These are phyloP conservation scores for Tychaedon coryphoeus DNA, from an alignment of 2,113 vertebrate species.

Conservation along the genomic window DNA sequence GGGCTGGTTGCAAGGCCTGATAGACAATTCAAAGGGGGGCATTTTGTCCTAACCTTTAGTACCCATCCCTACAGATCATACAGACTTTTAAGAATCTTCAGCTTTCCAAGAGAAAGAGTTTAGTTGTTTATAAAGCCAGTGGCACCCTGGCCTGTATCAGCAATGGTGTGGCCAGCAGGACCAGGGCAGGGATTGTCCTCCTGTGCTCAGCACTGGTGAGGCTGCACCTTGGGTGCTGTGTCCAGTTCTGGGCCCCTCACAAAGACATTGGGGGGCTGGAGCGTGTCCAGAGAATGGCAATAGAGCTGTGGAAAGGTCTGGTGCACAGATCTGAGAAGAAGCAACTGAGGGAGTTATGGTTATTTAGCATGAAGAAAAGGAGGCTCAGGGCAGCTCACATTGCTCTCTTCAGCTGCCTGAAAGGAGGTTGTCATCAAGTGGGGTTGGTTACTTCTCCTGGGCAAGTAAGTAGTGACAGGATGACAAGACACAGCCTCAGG, in stretches of 20 bases:
- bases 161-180: background rate
- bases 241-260: background rate
- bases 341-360: background rate
- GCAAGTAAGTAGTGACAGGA: no score
- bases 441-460: background rate
- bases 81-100: background rate
- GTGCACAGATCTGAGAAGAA: background rate
- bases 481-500: background rate
- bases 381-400: rapidly evolving
- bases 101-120: background rate
- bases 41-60: background rate
- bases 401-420: background rate
- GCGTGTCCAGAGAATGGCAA: rapidly evolving
- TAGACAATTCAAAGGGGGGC: rapidly evolving
- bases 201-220: background rate
- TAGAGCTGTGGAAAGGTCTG: background rate
- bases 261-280: background rate
- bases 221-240: background rate
- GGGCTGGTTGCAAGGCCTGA: background rate
- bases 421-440: background rate
- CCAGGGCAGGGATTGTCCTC: background rate
- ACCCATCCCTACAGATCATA: background rate
- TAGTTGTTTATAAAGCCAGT: background rate
- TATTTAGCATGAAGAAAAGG: background rate
- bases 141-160: background rate